A percentile compares a stretch with the other conserved stretches of the same genome.
These are phyloP conservation scores for Brachionus plicatilis DNA, from an alignment of 1,140 invertebrate genomes.

Conservation along the genomic window DNA sequence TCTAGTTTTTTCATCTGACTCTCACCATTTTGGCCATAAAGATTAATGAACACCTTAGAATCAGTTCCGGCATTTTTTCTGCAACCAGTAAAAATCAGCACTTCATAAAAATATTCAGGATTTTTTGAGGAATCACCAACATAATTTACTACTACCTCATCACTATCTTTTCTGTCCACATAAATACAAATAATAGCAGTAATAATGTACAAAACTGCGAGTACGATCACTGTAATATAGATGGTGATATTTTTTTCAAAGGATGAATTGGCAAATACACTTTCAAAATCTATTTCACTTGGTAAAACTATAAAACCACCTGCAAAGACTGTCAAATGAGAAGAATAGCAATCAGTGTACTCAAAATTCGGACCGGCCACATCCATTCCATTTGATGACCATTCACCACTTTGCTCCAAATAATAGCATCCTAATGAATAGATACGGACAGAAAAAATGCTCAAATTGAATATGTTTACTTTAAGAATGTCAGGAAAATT, in stretches of 20 bases:
- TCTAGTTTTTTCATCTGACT: constrained; percentile 48
- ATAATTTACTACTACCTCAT: constrained; percentile 45
- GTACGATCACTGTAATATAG: constrained; percentile 59
- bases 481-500: neutral
- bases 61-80: constrained; percentile 51
- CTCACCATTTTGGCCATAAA: constrained; percentile 43
- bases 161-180: constrained; percentile 57
- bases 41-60: constrained; percentile 49
- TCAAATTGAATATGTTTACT: constrained; percentile 32
- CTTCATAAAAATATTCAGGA: constrained; percentile 43
- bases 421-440: constrained; percentile 43
- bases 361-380: constrained; percentile 43
- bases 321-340: constrained; percentile 54
- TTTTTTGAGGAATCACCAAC: constrained; percentile 54
- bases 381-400: constrained; percentile 45
- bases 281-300: constrained; percentile 55
- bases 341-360: constrained; percentile 47
- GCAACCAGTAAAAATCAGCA: constrained; percentile 51
- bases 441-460: constrained; percentile 42
- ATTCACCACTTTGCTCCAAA: constrained; percentile 44
- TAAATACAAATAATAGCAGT: constrained; percentile 54
- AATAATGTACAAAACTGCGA: constrained; percentile 51
- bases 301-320: constrained; percentile 54
- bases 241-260: constrained; percentile 61
- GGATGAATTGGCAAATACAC: constrained; percentile 55